Base-by-base conservation (phyloP, 1,140 invertebrate genomes). In the Chlorops oryzae region DNA sequence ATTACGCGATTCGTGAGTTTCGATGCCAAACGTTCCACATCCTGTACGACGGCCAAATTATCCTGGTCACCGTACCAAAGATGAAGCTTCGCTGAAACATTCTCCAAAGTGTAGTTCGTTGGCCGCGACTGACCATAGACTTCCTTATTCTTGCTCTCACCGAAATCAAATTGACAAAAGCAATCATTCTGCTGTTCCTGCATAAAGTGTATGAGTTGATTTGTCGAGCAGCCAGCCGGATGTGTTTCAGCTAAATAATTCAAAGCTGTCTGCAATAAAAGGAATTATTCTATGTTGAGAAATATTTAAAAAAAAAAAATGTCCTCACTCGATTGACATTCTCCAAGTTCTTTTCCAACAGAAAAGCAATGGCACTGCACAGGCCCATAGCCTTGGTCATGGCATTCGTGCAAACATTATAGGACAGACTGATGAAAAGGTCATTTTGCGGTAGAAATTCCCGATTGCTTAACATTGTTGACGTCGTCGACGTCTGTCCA, bases 51-150 rank as follows among this genome's bases (percentile, higher is more conserved):
- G 2, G 78, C 74, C 42, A 82, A 49, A 2, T 57, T 60, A 61
- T 87, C 85, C 49, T 77, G 77, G n/a, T 74, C 56, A 3, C 76
- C 75, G 59, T 80, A 83, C 63, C 82, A 78, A 7, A 86, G 52
- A 35, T 79, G 74, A 2, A 80, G 66, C 9, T 82, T 78, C 3
- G 77, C 74, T 6, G 70, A 78, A 12, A 88, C 77, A 34, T 77
- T 77, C 6, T 73, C 69, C 18, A 83, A 55, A 32, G 80, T 72
- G 59, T 83, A 84, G 10, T 67, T 63, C 7, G 80, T 79, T 7
- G 81, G 78, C 3, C 47, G 63, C 0, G 57, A 23, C 13, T 62
- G 60, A 2, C 65, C 68, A 54, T 81, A 82, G 0, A 61, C n/a
- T 13, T 63, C 40, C 6, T 75, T 52, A 61, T 82, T 82, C n/a